These are phyloP conservation scores for Monoplex corrugatus DNA, from an alignment of 2,888 invertebrate species.

Conservation along the genomic window DNA sequence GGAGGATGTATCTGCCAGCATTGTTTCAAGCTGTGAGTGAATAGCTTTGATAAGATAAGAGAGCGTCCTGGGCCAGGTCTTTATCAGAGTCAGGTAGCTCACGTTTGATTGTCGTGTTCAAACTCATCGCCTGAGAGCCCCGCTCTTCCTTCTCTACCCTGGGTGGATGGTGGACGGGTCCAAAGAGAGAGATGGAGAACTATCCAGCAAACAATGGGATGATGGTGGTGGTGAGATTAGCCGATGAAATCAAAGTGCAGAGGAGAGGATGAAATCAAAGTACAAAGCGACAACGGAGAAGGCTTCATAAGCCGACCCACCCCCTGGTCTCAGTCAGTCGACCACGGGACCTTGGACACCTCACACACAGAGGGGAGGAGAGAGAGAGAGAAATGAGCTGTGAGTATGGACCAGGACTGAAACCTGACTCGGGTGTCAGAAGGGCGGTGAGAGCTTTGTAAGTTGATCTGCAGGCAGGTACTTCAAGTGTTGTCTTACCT, in stretches of 20 bases:
- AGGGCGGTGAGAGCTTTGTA: background rate
- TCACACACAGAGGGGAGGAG: background rate
- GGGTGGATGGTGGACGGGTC: slow-evolving; percentile 28
- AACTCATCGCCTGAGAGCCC: background rate
- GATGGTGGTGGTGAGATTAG: slow-evolving; percentile 25
- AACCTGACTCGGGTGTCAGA: too few species aligned
- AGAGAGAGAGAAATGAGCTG: background rate
- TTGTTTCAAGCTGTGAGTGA: slow-evolving; percentile 4
- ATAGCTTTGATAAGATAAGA: background rate
- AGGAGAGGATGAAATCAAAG: slow-evolving; percentile 56
- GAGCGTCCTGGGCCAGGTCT: background rate
- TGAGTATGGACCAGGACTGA: background rate
- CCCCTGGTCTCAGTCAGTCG: slow-evolving; percentile 35
- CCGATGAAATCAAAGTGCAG: background rate
- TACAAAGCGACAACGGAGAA: slow-evolving; percentile 61
- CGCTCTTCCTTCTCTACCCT: slow-evolving; percentile 14
- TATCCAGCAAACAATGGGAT: slow-evolving; percentile 32
- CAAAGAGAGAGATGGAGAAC: background rate
- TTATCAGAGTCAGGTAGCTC: background rate
- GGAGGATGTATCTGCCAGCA: background rate
- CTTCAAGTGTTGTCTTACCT: background rate
- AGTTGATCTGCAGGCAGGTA: background rate
- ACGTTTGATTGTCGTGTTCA: background rate
- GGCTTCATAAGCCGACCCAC: slow-evolving; percentile 58
- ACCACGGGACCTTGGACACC: too few species aligned